phyloP scores from a whole-genome alignment of 2,113 vertebrate genomes.

The Alces alces region DNA sequence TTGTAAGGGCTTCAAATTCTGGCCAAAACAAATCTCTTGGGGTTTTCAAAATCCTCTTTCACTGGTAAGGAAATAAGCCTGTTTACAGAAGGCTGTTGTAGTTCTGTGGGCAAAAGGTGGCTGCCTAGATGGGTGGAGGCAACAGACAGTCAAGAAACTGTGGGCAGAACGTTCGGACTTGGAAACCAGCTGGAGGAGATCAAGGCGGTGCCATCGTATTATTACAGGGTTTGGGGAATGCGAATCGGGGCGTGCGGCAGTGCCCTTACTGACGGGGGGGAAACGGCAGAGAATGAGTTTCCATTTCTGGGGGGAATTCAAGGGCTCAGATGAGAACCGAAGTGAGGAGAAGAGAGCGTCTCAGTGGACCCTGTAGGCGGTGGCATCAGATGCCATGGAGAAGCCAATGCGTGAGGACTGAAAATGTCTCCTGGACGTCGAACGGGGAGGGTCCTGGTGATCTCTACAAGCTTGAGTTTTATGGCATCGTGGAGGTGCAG shows the following conservation, averaged over 20 bases:
- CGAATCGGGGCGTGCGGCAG: fast-evolving
- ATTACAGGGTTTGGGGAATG: neutral
- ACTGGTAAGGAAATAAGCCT: neutral
- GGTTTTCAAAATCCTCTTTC: neutral
- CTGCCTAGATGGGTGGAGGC: neutral
- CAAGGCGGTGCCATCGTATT: neutral
- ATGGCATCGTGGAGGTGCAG: neutral
- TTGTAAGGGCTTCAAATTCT: neutral
- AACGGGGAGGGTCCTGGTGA: neutral
- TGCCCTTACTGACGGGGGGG: neutral
- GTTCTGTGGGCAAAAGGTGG: neutral
- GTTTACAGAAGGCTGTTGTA: neutral
- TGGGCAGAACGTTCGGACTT: neutral
- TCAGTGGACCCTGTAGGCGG: fast-evolving
- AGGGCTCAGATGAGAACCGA: neutral
- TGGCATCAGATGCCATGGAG: fast-evolving
- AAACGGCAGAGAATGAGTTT: neutral
- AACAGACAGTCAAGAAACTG: neutral
- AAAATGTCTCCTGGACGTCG: neutral
- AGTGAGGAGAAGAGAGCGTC: neutral
- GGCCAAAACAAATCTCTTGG: neutral
- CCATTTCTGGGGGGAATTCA: neutral
- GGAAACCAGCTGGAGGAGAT: neutral
- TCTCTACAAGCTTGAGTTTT: neutral
- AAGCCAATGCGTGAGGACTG: neutral